A percentile compares a stretch with the other conserved stretches of the same genome.
Conservation (phyloP, 2,113 vertebrate genomes). For the Isurus oxyrinchus region DNA sequence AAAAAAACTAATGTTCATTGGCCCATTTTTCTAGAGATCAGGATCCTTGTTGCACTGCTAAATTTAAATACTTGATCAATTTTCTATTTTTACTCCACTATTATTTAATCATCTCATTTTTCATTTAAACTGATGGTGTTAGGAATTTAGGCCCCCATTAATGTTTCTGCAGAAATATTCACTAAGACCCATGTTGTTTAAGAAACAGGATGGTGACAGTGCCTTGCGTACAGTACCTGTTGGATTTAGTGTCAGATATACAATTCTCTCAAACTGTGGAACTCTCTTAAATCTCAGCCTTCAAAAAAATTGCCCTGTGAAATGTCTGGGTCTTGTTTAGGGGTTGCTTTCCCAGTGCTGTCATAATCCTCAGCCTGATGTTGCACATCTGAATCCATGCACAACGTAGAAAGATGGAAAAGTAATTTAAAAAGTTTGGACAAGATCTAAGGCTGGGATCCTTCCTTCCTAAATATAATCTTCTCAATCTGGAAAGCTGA, state of each 20-base stretch:
- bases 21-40: neutral
- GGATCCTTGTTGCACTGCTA: neutral
- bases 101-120: neutral
- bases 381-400: neutral
- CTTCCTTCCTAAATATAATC: neutral
- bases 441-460: too few species aligned
- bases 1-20: neutral
- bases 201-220: neutral
- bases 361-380: neutral
- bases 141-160: neutral
- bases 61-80: neutral
- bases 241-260: neutral
- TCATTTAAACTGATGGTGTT: neutral
- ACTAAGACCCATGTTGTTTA: neutral
- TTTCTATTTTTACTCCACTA: neutral
- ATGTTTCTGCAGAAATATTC: slow-evolving; percentile 6
- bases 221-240: neutral
- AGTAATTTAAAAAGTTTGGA: neutral
- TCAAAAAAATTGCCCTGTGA: neutral
- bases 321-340: neutral
- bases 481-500: neutral
- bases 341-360: neutral
- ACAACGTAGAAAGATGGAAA: neutral
- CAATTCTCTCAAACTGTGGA: neutral
- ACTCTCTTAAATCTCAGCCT: neutral